These are phyloP conservation scores for Lontra canadensis DNA, from an alignment of 2,113 vertebrate genomes.

Conservation along the genomic window DNA sequence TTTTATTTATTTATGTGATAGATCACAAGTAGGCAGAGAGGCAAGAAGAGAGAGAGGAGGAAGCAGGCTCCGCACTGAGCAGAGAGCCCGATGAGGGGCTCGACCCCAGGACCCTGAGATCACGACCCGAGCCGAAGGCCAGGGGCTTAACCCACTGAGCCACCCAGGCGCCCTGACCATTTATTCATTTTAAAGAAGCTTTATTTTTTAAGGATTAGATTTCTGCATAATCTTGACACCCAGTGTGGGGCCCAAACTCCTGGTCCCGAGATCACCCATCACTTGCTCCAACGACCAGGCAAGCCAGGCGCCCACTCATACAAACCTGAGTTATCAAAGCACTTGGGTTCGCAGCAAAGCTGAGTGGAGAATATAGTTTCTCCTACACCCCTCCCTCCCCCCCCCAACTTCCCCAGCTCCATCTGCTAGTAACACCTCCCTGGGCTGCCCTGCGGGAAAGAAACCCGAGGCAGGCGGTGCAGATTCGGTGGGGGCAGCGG, in stretches of 20 bases:
- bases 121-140: no score
- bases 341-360: neutral
- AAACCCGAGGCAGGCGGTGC: neutral
- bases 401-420: neutral
- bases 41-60: no score
- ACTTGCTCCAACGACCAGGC: fast-evolving
- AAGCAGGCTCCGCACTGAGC: no score
- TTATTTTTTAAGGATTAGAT: no score
- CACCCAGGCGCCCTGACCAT: no score
- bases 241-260: neutral
- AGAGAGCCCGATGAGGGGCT: no score
- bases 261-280: neutral
- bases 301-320: neutral
- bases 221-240: neutral
- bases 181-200: no score
- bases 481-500: neutral
- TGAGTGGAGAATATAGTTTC: neutral
- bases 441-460: neutral
- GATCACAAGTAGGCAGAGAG: no score
- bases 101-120: no score
- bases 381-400: no score
- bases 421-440: neutral
- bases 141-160: no score
- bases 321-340: neutral
- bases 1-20: neutral